Percentiles rank a stretch among this genome's conserved stretches.
These are phyloP conservation scores for Apistogramma diplotaenia DNA, from an alignment of 2,113 vertebrate genomes.

Conservation along the genomic window DNA sequence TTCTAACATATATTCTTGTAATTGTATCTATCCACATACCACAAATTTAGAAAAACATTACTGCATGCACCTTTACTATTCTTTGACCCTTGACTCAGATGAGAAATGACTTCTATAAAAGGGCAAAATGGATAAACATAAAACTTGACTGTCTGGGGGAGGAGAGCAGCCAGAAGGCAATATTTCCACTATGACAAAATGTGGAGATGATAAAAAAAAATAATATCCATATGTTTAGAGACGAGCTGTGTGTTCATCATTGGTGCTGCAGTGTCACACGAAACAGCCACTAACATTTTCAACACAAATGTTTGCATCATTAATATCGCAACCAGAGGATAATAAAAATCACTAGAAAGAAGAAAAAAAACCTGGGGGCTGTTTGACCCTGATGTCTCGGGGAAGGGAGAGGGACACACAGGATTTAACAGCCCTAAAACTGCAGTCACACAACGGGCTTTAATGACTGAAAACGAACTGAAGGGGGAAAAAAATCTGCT, in stretches of 20 bases:
- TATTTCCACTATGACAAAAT: neutral
- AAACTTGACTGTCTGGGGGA: neutral
- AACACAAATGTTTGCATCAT: neutral
- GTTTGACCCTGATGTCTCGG: constrained; percentile 4
- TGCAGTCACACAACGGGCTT: neutral
- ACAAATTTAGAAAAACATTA: neutral
- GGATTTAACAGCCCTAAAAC: constrained; percentile 12
- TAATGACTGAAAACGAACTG: neutral
- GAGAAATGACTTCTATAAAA: neutral
- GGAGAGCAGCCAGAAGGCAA: neutral
- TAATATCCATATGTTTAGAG: neutral
- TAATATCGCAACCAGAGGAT: neutral
- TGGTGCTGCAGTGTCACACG: neutral
- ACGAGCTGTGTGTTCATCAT: neutral
- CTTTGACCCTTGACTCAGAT: neutral
- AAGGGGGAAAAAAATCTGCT: neutral
- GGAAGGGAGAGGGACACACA: neutral
- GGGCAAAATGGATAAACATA: neutral
- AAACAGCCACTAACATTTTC: neutral
- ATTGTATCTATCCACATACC: neutral
- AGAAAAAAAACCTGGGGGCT: neutral
- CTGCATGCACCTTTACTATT: neutral
- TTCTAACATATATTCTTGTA: neutral
- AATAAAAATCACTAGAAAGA: neutral
- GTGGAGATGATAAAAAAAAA: neutral